Conservation (phyloP, 2,113 vertebrate species). For the Tenrec ecaudatus region DNA sequence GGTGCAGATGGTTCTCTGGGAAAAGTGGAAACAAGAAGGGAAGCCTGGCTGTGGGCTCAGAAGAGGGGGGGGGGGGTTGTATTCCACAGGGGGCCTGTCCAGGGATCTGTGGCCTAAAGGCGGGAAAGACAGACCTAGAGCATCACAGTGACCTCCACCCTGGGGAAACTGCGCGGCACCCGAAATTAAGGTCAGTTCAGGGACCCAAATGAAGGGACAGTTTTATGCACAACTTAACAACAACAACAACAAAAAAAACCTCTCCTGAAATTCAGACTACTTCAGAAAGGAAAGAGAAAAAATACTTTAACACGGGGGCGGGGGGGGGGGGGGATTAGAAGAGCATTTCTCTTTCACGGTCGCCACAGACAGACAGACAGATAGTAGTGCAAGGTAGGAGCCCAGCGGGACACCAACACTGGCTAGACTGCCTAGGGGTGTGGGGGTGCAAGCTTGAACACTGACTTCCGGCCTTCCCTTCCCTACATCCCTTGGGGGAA, state of each 20-base stretch:
- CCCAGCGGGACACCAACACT: too few relatives aligned
- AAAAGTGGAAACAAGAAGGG: constrained; percentile 72
- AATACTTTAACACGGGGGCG: neutral
- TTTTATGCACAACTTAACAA: neutral
- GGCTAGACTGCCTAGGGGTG: neutral
- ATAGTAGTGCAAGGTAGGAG: neutral
- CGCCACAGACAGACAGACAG: neutral
- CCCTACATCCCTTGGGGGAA: neutral
- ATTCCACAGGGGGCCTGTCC: accelerated
- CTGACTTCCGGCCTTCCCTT: neutral
- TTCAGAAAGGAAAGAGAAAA: constrained; percentile 22
- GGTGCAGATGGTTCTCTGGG: neutral
- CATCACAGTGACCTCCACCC: neutral
- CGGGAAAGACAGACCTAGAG: neutral
- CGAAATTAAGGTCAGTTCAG: constrained; percentile 2
- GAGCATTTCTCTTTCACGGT: neutral
- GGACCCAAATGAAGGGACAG: constrained; percentile 25
- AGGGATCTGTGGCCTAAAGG: neutral
- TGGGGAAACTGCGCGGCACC: neutral
- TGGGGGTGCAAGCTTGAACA: neutral
- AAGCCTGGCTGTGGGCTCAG: constrained; percentile 65
- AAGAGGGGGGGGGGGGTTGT: constrained; percentile 46
- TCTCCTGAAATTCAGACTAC: constrained; percentile 51
- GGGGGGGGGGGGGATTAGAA: neutral
- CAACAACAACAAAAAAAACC: too few relatives aligned